A percentile compares a stretch with the other conserved stretches of the same genome.
Conservation (phyloP, 2,113 vertebrate genomes). For the Nannospalax galili region DNA sequence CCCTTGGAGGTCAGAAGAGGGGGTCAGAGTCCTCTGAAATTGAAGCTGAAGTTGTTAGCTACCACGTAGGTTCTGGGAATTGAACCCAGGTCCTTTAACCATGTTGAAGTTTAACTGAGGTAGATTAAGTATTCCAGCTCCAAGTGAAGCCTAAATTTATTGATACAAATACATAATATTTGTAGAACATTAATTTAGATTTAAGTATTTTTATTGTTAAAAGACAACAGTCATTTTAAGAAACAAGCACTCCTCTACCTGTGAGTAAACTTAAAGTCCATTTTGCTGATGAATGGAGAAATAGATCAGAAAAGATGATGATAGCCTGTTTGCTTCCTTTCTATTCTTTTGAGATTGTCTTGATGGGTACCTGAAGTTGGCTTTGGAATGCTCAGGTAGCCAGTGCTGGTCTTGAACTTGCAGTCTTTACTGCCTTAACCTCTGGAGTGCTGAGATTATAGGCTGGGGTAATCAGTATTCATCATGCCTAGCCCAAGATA, state of each 20-base stretch:
- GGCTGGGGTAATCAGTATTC: not conserved
- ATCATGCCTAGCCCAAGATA: not conserved
- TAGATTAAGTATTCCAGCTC: not conserved
- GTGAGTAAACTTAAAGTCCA: not conserved
- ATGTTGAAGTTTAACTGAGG: not conserved
- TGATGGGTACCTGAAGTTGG: not conserved
- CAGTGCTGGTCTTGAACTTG: not conserved
- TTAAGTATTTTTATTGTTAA: conserved; percentile 50
- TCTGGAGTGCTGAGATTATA: not conserved
- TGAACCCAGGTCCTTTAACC: no score
- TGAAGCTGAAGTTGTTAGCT: no score
- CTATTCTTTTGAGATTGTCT: not conserved
- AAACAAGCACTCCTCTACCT: conserved; percentile 14
- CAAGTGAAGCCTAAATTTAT: conserved; percentile 37
- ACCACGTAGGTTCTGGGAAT: no score
- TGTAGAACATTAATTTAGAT: not conserved
- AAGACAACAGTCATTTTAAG: conserved; percentile 10
- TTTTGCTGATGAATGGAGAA: not conserved
- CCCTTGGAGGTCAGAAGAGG: no score
- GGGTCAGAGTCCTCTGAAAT: no score
- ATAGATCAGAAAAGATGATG: not conserved
- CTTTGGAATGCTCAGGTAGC: not conserved
- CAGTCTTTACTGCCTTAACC: not conserved
- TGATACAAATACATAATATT: conserved; percentile 28
- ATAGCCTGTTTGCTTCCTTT: not conserved